These are phyloP conservation scores for Axea sp. DNA, from an alignment of 2,888 invertebrate genomes.

Conservation along the genomic window DNA sequence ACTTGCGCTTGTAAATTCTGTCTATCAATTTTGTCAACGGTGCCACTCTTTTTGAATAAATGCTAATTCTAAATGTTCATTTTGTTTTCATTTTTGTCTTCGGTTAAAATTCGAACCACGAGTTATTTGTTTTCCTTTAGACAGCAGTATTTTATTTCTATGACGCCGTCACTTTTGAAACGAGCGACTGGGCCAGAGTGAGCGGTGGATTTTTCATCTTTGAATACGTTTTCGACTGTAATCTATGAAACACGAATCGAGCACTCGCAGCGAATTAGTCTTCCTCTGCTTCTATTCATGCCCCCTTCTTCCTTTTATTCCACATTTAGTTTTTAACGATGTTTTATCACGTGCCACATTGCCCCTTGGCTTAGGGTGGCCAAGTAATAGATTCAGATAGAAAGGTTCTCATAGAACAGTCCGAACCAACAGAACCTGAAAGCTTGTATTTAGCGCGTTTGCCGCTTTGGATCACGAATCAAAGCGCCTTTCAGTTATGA, in stretches of 20 bases:
- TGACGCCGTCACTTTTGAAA: constrained; percentile 32
- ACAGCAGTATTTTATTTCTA: constrained; percentile 42
- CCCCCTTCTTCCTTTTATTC: constrained; percentile 12
- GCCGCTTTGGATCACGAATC: constrained; percentile 22
- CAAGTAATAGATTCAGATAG: constrained; percentile 47
- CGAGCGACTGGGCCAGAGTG: constrained; percentile 41
- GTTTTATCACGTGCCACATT: constrained; percentile 78
- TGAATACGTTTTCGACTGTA: constrained; percentile 59
- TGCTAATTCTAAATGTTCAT: constrained; percentile 40
- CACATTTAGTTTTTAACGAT: constrained; percentile 42
- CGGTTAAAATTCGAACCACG: constrained; percentile 36
- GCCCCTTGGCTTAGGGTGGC: constrained; percentile 76
- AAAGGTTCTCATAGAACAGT: constrained; percentile 39
- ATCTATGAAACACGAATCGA: constrained; percentile 73
- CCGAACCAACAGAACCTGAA: constrained; percentile 48
- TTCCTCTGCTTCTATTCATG: constrained; percentile 56
- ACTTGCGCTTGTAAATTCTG: constrained; percentile 35
- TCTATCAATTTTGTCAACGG: constrained; percentile 26
- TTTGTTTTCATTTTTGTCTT: constrained; percentile 17
- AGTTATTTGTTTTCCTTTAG: constrained; percentile 46
- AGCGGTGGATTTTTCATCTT: constrained; percentile 49
- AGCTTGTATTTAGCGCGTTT: constrained; percentile 42
- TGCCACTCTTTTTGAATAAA: constrained; percentile 13
- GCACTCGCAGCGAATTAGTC: constrained; percentile 68
- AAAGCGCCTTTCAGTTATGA: constrained; percentile 22